Evolutionary conservation across 2,797 vertebrate genomes (phyloP).

Genomic region (Danio jaintianensis): DNA sequence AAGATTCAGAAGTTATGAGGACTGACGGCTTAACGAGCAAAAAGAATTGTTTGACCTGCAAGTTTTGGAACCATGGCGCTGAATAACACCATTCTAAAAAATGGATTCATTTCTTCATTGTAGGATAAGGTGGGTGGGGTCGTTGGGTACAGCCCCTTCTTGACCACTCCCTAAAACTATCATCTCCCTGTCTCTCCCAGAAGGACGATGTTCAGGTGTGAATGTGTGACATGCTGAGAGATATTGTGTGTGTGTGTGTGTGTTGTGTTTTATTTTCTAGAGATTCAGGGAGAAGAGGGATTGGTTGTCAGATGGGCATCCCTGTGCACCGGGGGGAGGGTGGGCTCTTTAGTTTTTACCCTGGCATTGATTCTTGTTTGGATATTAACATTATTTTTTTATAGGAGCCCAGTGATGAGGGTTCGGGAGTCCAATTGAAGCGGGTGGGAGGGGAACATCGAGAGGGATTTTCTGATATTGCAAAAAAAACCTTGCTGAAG

Average conservation of each 20-base stretch:
- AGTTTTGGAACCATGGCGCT: slow-evolving; percentile 75
- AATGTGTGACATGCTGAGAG: slow-evolving; percentile 36
- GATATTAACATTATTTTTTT: slow-evolving; percentile 71
- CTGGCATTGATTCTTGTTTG: slow-evolving; percentile 67
- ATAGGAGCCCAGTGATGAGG: slow-evolving; percentile 67
- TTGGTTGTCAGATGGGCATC: slow-evolving; percentile 65
- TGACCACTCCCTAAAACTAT: slow-evolving; percentile 69
- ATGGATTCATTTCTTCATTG: slow-evolving; percentile 78
- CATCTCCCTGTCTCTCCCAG: slow-evolving; percentile 76
- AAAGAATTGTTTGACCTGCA: slow-evolving; percentile 66
- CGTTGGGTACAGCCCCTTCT: slow-evolving; percentile 67
- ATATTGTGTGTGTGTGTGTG: slow-evolving; percentile 52
- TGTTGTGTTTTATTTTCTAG: slow-evolving; percentile 62
- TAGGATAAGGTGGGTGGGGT: slow-evolving; percentile 69
- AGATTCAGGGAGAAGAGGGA: slow-evolving; percentile 73
- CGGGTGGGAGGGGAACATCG: slow-evolving; percentile 16
- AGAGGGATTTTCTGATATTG: slow-evolving; percentile 20
- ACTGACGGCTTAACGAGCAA: slow-evolving; percentile 56
- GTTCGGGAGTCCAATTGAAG: slow-evolving; percentile 57
- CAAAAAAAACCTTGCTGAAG: slow-evolving; percentile 41
- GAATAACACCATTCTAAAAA: slow-evolving; percentile 76
- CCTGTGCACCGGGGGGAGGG: slow-evolving; percentile 69
- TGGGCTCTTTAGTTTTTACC: slow-evolving; percentile 68
- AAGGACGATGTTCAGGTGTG: slow-evolving; percentile 65
- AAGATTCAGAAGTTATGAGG: slow-evolving; percentile 95